Base-by-base conservation (phyloP, 2,797 vertebrate genomes). In the Hyperoplus lanceolatus region DNA sequence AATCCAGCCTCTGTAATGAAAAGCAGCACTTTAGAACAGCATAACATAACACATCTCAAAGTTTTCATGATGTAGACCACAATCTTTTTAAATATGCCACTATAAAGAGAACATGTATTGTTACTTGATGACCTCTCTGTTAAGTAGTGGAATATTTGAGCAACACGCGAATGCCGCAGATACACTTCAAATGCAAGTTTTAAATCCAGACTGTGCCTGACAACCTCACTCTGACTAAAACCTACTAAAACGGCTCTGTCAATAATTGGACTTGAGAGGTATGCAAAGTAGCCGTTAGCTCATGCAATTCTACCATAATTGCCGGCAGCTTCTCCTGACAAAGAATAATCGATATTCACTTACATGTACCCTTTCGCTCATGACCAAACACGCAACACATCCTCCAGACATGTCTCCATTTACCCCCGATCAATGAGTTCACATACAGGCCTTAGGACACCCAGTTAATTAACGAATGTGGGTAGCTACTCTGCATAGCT, bases 281-380 rank as follows among this genome's bases (percentile, higher is more conserved):
- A 75, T 84, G 69, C 61, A 82, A 81, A 89, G 84, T 15, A 64
- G 54, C 64, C 58, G 53, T 36, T 21, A 71, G 70, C 72, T 82
- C 71, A 57, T 56, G 73, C 56, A 56, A 59, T 80, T 81, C 48
- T 41, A 70, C 68, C 76, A 41, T 74, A 75, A 88, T 80, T 39
- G 56, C 60, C 10, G 13, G 55, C 74, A 74, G 80, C 82, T 65
- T 68, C 51, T 75, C 56, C 59, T 88, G 89, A 87, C 86, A 89
- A 70, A 29, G 29, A 54, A 67, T 63, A 72, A 90, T 92, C 86
- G 57, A 91, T 92, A 82, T 73, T 76, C 69, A 80, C 73, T 87
- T 79, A 85, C 71, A 14, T 67, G 49, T 80, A 80, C 4, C 84
- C 57, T 58, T 82, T 87, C 69, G 82, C 75, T 86, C 74, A 80